These are phyloP conservation scores for Dipodomys merriami DNA, from an alignment of 2,113 vertebrate genomes.

Conservation along the genomic window DNA sequence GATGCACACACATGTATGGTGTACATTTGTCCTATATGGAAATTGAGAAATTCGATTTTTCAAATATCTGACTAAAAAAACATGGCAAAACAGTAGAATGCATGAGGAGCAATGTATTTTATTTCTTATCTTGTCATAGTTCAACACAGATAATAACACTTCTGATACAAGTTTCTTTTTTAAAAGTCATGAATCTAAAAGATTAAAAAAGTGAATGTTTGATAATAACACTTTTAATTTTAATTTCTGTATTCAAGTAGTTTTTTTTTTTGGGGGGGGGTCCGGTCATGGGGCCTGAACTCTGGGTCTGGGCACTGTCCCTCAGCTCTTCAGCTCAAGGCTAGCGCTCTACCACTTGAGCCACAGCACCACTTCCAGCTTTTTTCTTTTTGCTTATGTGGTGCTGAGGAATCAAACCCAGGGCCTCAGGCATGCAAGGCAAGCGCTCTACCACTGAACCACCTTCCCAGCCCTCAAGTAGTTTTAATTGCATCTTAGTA, in stretches of 20 bases:
- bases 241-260: neutral
- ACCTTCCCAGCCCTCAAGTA: too few species aligned
- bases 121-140: neutral
- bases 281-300: too few species aligned
- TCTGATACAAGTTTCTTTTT: neutral
- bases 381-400: too few species aligned
- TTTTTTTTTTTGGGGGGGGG: too few species aligned
- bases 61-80: conserved; percentile 1
- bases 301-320: too few species aligned
- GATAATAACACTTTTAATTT: conserved; percentile 33
- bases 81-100: conserved; percentile 8
- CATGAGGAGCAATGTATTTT: neutral
- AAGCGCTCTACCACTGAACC: too few species aligned
- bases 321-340: too few species aligned
- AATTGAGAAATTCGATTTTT: neutral
- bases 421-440: too few species aligned
- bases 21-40: neutral
- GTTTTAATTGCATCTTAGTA: neutral
- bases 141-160: neutral
- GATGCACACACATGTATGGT: too few species aligned
- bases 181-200: conserved; percentile 1
- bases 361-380: too few species aligned
- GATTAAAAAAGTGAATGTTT: conserved; percentile 13
- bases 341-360: too few species aligned
- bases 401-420: too few species aligned